A percentile compares a stretch with the other conserved stretches of the same genome.
These are phyloP conservation scores for Channa maculata DNA, from an alignment of 2,113 vertebrate species.

Conservation along the genomic window DNA sequence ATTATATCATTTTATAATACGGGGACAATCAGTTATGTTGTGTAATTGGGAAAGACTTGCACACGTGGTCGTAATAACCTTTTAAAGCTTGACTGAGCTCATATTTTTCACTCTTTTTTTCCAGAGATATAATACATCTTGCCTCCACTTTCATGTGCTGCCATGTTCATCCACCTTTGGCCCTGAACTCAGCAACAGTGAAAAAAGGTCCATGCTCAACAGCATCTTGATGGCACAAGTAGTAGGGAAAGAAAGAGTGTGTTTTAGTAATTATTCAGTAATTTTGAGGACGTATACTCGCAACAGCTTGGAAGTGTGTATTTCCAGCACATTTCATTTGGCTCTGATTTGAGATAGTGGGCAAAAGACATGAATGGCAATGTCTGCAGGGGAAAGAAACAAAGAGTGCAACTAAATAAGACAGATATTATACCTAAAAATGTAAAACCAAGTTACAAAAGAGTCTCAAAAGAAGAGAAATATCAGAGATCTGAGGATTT, in stretches of 20 bases:
- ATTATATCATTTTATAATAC: not conserved
- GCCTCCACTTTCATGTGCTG: not conserved
- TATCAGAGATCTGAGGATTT: slow-evolving; percentile 17
- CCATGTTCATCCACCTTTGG: slow-evolving; percentile 17
- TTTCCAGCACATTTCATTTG: not conserved
- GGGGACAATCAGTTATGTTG: slow-evolving; percentile 3
- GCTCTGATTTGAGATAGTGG: not conserved
- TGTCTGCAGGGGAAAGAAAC: not conserved
- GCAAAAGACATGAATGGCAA: not conserved
- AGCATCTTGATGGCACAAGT: not conserved
- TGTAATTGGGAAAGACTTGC: slow-evolving; percentile 8
- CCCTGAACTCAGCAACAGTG: not conserved
- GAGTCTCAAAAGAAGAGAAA: not conserved
- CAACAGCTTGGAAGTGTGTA: not conserved
- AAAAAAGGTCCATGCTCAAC: not conserved
- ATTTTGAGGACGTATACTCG: not conserved
- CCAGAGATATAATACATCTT: slow-evolving; percentile 3
- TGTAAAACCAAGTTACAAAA: slow-evolving; percentile 2
- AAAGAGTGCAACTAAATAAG: not conserved
- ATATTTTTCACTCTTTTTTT: slow-evolving; percentile 16
- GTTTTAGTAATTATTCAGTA: not conserved
- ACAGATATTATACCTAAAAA: not conserved
- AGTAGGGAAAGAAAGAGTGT: not conserved
- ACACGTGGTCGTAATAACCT: not conserved
- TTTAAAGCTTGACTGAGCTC: slow-evolving; percentile 6